These are phyloP conservation scores for Junonia oenone DNA, from an alignment of 2,888 invertebrate genomes.

Conservation along the genomic window DNA sequence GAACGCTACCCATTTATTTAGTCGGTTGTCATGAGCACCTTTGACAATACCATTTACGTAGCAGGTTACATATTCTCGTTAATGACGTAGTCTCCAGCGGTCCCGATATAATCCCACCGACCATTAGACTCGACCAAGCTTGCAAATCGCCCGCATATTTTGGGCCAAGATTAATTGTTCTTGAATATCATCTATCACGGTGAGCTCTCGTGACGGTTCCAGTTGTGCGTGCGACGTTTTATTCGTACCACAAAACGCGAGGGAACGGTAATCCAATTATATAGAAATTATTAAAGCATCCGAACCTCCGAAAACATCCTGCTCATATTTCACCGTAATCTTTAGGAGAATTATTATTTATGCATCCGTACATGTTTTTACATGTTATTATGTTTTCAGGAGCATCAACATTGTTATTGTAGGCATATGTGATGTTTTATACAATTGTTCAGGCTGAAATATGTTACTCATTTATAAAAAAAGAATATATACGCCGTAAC, in stretches of 20 bases:
- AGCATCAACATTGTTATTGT: no score
- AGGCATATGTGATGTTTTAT: no score
- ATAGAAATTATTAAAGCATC: neutral
- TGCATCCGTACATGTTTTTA: no score
- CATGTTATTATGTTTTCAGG: no score
- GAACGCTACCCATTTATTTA: slow-evolving; percentile 3
- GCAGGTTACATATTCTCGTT: slow-evolving; percentile 47
- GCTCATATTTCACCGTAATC: neutral
- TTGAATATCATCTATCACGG: slow-evolving; percentile 79
- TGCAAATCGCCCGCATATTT: slow-evolving; percentile 80
- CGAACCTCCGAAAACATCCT: neutral
- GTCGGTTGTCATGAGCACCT: slow-evolving; percentile 7
- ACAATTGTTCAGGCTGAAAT: no score
- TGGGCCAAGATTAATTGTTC: slow-evolving; percentile 79
- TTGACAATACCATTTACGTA: slow-evolving; percentile 11
- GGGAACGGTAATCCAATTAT: slow-evolving; percentile 31
- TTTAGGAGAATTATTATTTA: neutral
- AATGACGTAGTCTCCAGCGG: slow-evolving; percentile 59
- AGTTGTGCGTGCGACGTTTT: slow-evolving; percentile 75
- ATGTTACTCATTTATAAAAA: no score
- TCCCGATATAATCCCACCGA: slow-evolving; percentile 66
- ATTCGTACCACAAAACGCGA: slow-evolving; percentile 65
- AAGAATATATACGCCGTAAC: no score
- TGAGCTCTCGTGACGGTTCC: slow-evolving; percentile 72
- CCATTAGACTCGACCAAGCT: slow-evolving; percentile 78